Evolutionary conservation across 2,113 vertebrate genomes (phyloP).

Genomic region (Sinocyclocheilus rhinocerous): DNA sequence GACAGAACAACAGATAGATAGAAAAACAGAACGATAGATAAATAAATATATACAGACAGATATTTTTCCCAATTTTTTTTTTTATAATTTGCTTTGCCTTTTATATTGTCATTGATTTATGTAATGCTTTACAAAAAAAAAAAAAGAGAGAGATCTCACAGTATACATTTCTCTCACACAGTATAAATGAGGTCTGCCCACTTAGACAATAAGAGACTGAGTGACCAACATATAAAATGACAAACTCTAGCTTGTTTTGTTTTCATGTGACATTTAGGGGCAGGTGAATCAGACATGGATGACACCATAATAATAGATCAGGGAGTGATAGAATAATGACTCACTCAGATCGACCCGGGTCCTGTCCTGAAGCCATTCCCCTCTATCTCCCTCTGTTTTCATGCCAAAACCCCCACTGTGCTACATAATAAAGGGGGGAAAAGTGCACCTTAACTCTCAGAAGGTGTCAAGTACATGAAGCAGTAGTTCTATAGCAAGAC

Average conservation of each 20-base stretch:
- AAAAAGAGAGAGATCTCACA: too few species aligned
- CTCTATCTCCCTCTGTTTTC: not conserved
- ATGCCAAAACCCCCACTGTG: not conserved
- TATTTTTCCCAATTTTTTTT: too few species aligned
- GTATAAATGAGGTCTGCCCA: too few species aligned
- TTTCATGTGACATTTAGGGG: not conserved
- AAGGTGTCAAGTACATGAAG: not conserved
- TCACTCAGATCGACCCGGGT: not conserved
- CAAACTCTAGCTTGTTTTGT: not conserved
- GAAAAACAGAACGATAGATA: too few species aligned
- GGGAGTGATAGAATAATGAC: too few species aligned
- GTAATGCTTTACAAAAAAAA: too few species aligned
- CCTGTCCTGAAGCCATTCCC: not conserved
- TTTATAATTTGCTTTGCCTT: too few species aligned
- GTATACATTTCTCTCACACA: too few species aligned
- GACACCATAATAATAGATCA: not conserved
- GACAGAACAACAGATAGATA: too few species aligned
- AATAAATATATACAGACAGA: too few species aligned
- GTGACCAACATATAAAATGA: not conserved
- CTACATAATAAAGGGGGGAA: not conserved
- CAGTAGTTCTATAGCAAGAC: not conserved
- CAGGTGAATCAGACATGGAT: not conserved
- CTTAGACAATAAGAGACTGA: too few species aligned
- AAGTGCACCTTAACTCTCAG: not conserved
- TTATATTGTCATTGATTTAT: too few species aligned